Conservation (phyloP, 2,888 invertebrate genomes). For the Pristionchus entomophagus region DNA sequence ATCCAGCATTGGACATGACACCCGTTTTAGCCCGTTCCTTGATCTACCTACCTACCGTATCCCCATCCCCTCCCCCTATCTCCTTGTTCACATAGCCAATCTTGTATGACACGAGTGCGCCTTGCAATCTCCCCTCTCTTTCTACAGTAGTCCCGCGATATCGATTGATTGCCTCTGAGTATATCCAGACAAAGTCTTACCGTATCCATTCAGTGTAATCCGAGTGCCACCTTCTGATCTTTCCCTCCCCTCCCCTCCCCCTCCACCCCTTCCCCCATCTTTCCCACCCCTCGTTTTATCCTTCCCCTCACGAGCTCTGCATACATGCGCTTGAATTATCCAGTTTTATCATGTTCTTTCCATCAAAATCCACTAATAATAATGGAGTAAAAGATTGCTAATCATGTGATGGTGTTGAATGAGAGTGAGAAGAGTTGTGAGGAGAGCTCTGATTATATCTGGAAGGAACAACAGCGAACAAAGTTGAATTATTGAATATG, state of each 20-base stretch:
- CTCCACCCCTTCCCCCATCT: not conserved
- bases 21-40: not conserved
- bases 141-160: conserved; percentile 12
- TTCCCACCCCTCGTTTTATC: conserved; percentile 18
- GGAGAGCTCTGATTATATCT: conserved; percentile 3
- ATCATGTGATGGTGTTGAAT: not conserved
- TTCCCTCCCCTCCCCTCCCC: not conserved
- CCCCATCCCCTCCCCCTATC: not conserved
- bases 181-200: conserved; percentile 39
- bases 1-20: conserved; percentile 18
- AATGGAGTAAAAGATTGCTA: conserved; percentile 14
- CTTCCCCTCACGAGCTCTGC: conserved; percentile 22
- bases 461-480: not conserved
- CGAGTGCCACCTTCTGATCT: conserved; percentile 37
- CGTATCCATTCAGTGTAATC: conserved; percentile 16
- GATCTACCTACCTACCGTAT: no score
- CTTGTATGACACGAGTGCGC: conserved; percentile 28
- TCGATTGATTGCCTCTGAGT: conserved; percentile 28
- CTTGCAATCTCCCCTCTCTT: conserved; percentile 5
- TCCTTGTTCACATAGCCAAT: not conserved
- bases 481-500: not conserved
- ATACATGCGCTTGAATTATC: conserved; percentile 14
- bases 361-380: conserved; percentile 38
- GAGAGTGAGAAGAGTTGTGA: not conserved
- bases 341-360: conserved; percentile 18